Evolutionary conservation across 2,888 invertebrate species (phyloP).

Genomic region (Alentia gelatinosa): DNA sequence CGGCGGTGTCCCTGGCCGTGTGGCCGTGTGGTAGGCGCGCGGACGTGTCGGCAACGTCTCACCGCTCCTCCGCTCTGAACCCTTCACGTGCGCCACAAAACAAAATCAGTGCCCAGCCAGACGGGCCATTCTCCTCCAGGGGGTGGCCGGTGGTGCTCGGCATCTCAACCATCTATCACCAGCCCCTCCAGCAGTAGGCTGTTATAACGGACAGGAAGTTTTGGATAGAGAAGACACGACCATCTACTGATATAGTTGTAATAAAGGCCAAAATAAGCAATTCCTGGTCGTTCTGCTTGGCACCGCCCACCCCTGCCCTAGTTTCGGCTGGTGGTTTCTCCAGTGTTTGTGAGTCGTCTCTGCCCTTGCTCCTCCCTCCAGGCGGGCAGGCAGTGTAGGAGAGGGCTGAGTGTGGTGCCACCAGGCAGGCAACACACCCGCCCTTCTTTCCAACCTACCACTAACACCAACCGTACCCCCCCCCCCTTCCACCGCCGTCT

Average conservation of each 20-base stretch:
- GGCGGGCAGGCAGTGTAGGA: not conserved
- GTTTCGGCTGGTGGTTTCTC: not conserved
- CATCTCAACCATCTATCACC: no score
- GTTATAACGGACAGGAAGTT: no score
- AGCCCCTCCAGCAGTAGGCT: no score
- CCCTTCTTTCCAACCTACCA: not conserved
- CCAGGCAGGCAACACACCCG: not conserved
- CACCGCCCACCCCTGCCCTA: constrained; percentile 18
- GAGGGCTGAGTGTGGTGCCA: constrained; percentile 1
- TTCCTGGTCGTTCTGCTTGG: no score
- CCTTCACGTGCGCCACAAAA: not conserved
- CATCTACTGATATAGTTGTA: no score
- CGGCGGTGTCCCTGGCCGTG: not conserved
- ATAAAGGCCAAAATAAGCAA: no score
- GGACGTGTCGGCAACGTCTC: not conserved
- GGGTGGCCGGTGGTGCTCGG: not conserved
- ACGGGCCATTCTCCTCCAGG: not conserved
- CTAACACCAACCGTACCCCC: not conserved
- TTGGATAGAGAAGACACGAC: no score
- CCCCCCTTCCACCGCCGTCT: not conserved
- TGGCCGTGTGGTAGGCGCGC: not conserved
- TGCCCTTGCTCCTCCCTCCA: not conserved
- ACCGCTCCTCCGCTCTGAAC: not conserved
- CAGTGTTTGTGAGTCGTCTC: constrained; percentile 15
- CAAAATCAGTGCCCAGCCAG: not conserved